Percentiles rank a stretch among this genome's conserved stretches.
These are phyloP conservation scores for Pseudomyrmex dendroicus DNA, from an alignment of 1,140 invertebrate species.

Conservation along the genomic window DNA sequence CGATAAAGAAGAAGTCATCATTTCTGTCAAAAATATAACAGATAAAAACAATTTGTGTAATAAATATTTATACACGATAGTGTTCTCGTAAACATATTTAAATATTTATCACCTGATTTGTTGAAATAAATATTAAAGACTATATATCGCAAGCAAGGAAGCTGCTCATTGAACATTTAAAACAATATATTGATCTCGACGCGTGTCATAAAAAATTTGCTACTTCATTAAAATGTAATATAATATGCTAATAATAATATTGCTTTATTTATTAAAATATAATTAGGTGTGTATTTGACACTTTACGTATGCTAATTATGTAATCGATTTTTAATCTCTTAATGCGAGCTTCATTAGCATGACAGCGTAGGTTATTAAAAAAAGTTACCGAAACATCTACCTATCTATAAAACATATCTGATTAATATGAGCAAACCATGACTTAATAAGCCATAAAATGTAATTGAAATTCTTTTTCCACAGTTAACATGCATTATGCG, in stretches of 20 bases:
- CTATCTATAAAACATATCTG: neutral
- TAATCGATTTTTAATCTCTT: constrained; percentile 19
- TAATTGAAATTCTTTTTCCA: neutral
- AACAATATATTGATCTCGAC: constrained; percentile 1
- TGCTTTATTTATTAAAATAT: constrained; percentile 17
- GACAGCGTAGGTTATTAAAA: neutral
- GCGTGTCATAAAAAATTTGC: neutral
- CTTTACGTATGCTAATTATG: neutral
- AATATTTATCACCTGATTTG: constrained; percentile 8
- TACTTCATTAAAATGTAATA: neutral
- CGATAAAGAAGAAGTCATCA: neutral
- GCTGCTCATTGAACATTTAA: neutral
- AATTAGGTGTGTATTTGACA: neutral
- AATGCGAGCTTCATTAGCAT: neutral
- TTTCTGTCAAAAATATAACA: neutral
- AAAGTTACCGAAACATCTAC: neutral
- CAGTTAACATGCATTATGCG: neutral
- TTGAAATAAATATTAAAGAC: neutral
- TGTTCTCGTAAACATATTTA: too few relatives aligned
- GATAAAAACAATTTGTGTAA: neutral
- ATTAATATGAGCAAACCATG: too few relatives aligned
- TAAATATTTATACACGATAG: neutral
- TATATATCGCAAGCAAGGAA: neutral
- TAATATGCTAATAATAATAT: too few relatives aligned
- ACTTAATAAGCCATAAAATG: neutral